Percentiles rank a stretch among this genome's conserved stretches.
Conservation (phyloP, 1,140 invertebrate species). For the Nephila pilipes region DNA sequence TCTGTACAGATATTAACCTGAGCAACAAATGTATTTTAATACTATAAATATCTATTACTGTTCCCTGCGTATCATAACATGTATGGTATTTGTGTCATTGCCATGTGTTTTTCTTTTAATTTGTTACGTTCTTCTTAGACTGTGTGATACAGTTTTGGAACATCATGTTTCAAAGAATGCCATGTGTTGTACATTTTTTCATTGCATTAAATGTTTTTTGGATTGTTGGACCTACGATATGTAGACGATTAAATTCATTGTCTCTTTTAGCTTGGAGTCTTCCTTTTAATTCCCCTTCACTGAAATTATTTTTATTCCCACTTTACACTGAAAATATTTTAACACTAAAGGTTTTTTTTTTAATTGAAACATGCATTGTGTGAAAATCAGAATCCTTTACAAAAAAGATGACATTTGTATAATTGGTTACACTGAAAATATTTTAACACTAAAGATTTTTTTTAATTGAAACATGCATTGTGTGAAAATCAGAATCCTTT, state of each 20-base stretch:
- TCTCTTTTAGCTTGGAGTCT: constrained; percentile 51
- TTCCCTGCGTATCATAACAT: constrained; percentile 66
- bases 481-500: too few relatives aligned
- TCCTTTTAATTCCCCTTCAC: background rate
- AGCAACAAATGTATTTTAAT: constrained; percentile 77
- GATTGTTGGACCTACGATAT: constrained; percentile 76
- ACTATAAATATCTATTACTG: constrained; percentile 75
- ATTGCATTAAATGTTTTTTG: constrained; percentile 72
- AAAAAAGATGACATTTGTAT: too few relatives aligned
- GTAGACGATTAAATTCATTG: constrained; percentile 74
- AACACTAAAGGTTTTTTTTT: too few relatives aligned
- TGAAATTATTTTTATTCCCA: background rate
- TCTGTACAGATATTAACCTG: constrained; percentile 76
- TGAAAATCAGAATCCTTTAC: too few relatives aligned
- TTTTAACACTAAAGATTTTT: too few relatives aligned
- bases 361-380: too few relatives aligned
- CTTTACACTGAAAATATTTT: too few relatives aligned
- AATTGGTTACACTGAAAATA: too few relatives aligned
- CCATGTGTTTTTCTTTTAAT: constrained; percentile 46
- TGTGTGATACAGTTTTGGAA: constrained; percentile 51
- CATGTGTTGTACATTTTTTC: constrained; percentile 70
- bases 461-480: too few relatives aligned
- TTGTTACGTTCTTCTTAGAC: constrained; percentile 51
- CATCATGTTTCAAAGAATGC: constrained; percentile 62
- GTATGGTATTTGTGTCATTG: constrained; percentile 59